These are phyloP conservation scores for Palythoa caribaeorum DNA, from an alignment of 92 coral and sea anemone species.

Conservation along the genomic window DNA sequence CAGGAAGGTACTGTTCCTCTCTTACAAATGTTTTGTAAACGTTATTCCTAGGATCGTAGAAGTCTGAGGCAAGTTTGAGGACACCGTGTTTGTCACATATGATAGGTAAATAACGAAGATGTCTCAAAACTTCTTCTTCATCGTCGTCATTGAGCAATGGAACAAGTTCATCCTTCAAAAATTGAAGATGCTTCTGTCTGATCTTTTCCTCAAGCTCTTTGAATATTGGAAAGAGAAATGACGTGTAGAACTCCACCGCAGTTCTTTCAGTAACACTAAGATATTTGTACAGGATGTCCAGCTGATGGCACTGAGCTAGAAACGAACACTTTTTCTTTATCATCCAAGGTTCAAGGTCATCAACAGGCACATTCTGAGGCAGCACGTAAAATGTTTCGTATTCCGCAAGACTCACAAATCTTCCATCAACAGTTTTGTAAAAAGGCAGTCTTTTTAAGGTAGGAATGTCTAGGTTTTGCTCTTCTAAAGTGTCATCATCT, in stretches of 20 bases:
- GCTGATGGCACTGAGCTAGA: constrained; percentile 45
- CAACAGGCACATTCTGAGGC: constrained; percentile 47
- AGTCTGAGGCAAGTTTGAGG: constrained; percentile 41
- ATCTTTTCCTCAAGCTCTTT: constrained; percentile 17
- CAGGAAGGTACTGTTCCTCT: constrained; percentile 46
- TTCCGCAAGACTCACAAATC: constrained; percentile 40
- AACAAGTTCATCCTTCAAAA: constrained; percentile 41
- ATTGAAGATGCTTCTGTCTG: constrained; percentile 35
- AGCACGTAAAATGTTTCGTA: constrained; percentile 36
- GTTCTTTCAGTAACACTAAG: constrained; percentile 38
- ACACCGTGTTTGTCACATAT: constrained; percentile 39
- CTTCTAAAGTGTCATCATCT: constrained; percentile 32
- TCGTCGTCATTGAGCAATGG: neutral
- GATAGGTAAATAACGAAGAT: constrained; percentile 32
- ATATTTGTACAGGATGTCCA: constrained; percentile 41
- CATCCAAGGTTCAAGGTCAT: constrained; percentile 47
- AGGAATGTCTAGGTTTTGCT: constrained; percentile 30
- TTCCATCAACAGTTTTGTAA: constrained; percentile 51
- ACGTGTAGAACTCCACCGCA: constrained; percentile 45
- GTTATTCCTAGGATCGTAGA: constrained; percentile 35
- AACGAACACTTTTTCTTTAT: constrained; percentile 25
- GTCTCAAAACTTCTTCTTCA: constrained; percentile 32
- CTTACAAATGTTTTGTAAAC: constrained; percentile 34
- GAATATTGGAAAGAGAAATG: constrained; percentile 52
- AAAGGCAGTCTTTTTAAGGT: constrained; percentile 57